A percentile compares a stretch with the other conserved stretches of the same genome.
These are phyloP conservation scores for Eufriesea mexicana DNA, from an alignment of 1,140 invertebrate genomes.

Conservation along the genomic window DNA sequence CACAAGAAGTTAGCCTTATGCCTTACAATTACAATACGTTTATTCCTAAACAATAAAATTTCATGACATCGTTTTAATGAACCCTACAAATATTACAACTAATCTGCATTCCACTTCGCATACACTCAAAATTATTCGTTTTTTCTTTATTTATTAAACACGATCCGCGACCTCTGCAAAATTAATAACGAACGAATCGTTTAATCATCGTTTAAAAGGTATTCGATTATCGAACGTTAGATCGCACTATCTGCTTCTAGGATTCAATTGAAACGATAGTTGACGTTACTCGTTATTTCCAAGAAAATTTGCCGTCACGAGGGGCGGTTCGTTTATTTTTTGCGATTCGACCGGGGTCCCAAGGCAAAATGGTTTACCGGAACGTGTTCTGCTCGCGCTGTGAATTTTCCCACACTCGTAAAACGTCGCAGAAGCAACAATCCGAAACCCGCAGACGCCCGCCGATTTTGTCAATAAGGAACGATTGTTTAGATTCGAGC, in stretches of 20 bases:
- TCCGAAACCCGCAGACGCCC: conserved; percentile 30
- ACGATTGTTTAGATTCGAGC: conserved; percentile 47
- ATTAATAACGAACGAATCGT: neutral
- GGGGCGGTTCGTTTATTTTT: conserved; percentile 30
- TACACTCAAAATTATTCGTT: no score
- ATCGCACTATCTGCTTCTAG: neutral
- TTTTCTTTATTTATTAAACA: no score
- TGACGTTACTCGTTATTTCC: conserved; percentile 21
- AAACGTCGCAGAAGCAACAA: conserved; percentile 50
- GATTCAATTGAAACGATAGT: neutral
- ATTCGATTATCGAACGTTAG: neutral
- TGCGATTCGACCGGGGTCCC: conserved; percentile 7
- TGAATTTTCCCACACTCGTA: conserved; percentile 56
- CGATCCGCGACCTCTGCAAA: neutral
- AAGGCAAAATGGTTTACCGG: conserved; percentile 18
- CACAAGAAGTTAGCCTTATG: neutral
- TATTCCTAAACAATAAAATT: no score
- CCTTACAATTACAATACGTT: neutral
- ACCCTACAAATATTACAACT: no score
- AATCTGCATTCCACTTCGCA: no score
- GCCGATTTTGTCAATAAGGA: conserved; percentile 53
- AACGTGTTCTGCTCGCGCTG: conserved; percentile 8
- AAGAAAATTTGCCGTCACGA: conserved; percentile 23
- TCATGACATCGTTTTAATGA: no score
- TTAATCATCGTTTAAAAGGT: neutral